Conservation (phyloP, 2,113 vertebrate genomes). For the Eonycteris spelaea region DNA sequence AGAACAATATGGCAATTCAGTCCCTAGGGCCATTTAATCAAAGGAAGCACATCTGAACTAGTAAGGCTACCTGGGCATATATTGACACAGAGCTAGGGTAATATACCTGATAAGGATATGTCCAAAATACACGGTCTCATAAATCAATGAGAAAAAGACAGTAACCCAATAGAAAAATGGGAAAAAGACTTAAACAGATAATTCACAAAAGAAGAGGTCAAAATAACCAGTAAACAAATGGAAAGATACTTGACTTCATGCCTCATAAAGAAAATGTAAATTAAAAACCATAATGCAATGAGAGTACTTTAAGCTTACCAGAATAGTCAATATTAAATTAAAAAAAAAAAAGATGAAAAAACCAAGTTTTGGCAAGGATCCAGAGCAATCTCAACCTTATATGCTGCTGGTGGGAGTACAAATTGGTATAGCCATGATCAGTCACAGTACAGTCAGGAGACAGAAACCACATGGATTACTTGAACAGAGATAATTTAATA, state of each 20-base stretch:
- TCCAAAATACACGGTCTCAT: not conserved
- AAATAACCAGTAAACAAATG: not conserved
- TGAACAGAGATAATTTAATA: not conserved
- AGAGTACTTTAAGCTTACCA: not conserved
- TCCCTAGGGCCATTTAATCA: not conserved
- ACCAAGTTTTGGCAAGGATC: not conserved
- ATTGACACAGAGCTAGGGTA: slow-evolving; percentile 3
- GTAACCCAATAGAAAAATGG: not conserved
- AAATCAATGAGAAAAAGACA: not conserved
- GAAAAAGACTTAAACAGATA: not conserved
- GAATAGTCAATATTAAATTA: not conserved
- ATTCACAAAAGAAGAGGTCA: not conserved
- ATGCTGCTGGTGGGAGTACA: not conserved
- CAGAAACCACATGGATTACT: not conserved
- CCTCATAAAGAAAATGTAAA: not conserved
- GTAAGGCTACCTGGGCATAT: not conserved
- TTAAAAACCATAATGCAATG: not conserved
- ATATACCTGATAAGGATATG: not conserved
- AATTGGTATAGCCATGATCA: not conserved
- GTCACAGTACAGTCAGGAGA: not conserved
- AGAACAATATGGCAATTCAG: not conserved
- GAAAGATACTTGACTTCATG: not conserved
- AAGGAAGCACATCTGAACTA: slow-evolving; percentile 9
- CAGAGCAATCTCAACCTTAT: not conserved
- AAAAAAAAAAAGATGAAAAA: not conserved